Base-by-base conservation (phyloP, 2,797 vertebrate genomes). In the Anableps anableps region DNA sequence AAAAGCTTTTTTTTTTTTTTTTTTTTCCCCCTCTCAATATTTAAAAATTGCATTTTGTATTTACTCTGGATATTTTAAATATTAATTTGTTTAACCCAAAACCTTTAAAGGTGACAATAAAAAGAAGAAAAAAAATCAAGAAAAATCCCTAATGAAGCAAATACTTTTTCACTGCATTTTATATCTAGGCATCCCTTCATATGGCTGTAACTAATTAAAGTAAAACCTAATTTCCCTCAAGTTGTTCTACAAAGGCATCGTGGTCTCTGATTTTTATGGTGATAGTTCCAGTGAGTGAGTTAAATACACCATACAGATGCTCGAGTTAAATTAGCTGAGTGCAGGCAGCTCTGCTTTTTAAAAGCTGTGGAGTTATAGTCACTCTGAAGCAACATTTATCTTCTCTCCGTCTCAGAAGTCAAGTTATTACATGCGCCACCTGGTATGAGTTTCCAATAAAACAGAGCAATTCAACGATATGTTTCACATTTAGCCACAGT, bases 121-220 rank as follows among this genome's bases (percentile, higher is more conserved):
- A 4, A 47, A n/a, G n/a, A n/a, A n/a, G n/a, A n/a, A 70, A 16
- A n/a, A 68, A 21, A 68, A 13, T 21, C 4, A 38, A 13, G 10
- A 71, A 7, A 45, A 43, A 45, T 45, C 23, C 1, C 11, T 70
- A 16, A 70, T 43, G 11, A 1, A 13, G 5, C 0, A 6, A 70
- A n/a, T 31, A 11, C 13, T 16, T 60, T 60, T 60, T 29, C n/a
- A 60, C 29, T 1, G 11, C 58, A 14, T 70, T 70, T n/a, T 83
- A 66, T 60, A 80, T 93, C 88, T 73, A 77, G 87, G 82, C 88
- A 83, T 90, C 87, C 84, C 83, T 84, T 89, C 83, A 91, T 93
- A 92, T 94, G 94, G 90, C 94, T 94, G 93, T 85, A 91, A 92
- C 89, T 92, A 92, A 94, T 94, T 95, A 93, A 94, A 94, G 87